Conservation (phyloP, 2,113 vertebrate genomes). For the Clinocottus analis region DNA sequence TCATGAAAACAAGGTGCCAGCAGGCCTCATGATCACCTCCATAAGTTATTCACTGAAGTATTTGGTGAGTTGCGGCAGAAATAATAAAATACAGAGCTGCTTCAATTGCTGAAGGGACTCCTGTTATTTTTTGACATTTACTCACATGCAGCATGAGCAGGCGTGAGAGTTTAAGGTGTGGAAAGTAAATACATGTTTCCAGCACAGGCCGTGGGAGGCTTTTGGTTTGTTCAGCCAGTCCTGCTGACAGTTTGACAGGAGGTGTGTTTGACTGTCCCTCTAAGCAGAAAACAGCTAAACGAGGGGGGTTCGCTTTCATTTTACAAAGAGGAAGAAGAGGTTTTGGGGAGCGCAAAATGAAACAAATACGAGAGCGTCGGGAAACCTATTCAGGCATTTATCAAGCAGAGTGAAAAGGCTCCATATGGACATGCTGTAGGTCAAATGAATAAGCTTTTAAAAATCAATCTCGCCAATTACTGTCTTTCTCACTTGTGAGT, state of each 20-base stretch:
- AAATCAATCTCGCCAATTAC: conserved; percentile 76
- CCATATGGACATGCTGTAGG: conserved; percentile 57
- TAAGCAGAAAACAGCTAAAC: conserved; percentile 6
- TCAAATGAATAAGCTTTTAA: conserved; percentile 73
- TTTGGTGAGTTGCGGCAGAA: neutral
- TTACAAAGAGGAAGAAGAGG: neutral
- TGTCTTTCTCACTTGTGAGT: conserved; percentile 59
- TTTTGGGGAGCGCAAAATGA: neutral
- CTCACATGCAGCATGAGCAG: neutral
- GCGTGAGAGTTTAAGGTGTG: neutral
- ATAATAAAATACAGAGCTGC: neutral
- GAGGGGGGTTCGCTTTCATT: neutral
- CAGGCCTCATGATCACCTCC: conserved; percentile 73
- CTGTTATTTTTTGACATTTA: neutral
- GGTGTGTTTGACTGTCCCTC: conserved; percentile 15
- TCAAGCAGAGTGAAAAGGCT: conserved; percentile 65
- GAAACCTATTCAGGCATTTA: conserved; percentile 48
- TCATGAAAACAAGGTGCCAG: conserved; percentile 82
- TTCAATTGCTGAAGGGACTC: neutral
- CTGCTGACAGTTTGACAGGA: conserved; percentile 33
- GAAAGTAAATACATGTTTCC: conserved; percentile 11
- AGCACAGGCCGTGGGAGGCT: conserved; percentile 2
- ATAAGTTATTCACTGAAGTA: neutral
- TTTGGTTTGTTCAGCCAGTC: conserved; percentile 21
- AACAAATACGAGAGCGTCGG: neutral